A percentile compares a stretch with the other conserved stretches of the same genome.
These are phyloP conservation scores for Lamellibrachia satsuma DNA, from an alignment of 2,888 invertebrate species.

Conservation along the genomic window DNA sequence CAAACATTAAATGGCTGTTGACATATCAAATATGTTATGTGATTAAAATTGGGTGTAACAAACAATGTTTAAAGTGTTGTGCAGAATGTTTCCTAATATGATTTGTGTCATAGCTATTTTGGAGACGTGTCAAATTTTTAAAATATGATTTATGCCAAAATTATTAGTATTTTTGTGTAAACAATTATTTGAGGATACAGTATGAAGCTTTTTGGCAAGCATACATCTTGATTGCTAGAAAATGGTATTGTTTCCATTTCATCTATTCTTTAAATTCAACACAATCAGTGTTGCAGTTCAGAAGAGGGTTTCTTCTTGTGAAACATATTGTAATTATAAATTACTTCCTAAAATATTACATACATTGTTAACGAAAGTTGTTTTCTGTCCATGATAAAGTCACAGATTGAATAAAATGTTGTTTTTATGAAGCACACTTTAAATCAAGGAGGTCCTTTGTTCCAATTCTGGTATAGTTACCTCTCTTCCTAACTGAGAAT, in stretches of 20 bases:
- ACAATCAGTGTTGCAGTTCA: no score
- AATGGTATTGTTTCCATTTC: background rate
- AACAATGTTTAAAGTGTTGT: background rate
- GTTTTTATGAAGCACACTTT: no score
- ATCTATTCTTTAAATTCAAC: no score
- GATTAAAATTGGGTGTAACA: background rate
- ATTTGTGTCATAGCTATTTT: background rate
- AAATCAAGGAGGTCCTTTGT: background rate
- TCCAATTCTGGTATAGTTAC: background rate
- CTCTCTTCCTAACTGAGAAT: background rate
- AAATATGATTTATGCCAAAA: background rate
- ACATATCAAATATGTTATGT: background rate
- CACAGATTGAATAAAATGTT: background rate
- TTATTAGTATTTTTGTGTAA: background rate
- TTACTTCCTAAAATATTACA: no score
- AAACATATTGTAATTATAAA: no score
- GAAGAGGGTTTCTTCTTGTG: no score
- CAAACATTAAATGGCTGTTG: background rate
- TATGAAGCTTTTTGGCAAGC: background rate
- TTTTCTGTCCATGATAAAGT: background rate
- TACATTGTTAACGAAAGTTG: background rate
- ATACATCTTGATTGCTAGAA: background rate
- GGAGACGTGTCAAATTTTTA: background rate
- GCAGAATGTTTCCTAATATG: background rate
- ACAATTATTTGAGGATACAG: background rate